Base-by-base conservation (phyloP, 2,797 vertebrate genomes). In the Diplodus puntazzo region DNA sequence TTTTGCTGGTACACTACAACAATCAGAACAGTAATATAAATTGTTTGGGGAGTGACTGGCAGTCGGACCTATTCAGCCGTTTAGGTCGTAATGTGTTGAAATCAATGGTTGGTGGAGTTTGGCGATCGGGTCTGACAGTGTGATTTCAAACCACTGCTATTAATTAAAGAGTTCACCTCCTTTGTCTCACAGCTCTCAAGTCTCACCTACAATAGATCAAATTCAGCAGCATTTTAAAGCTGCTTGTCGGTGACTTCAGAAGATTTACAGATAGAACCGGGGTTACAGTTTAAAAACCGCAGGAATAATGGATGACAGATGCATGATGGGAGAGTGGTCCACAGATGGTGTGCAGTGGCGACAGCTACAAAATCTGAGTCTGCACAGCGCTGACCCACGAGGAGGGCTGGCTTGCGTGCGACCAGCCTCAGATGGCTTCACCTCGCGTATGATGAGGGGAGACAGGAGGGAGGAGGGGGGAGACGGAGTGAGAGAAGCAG, bases 371-470 rank as follows among this genome's bases (percentile, higher is more conserved):
- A 34, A 58, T 84, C 68, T 23, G 52, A 46, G 27, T 78, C 67
- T 75, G 82, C 77, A 13, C 49, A 17, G 54, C n/a, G 20, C 68
- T 81, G 86, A 85, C 85, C 83, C 78, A 65, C 54, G 73, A 68
- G 80, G 81, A 67, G 81, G 49, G 70, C 52, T 60, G 75, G 76
- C 74, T 86, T 64, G 79, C 72, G 72, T 90, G 90, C 88, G 52
- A 89, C 73, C 66, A 77, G 73, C 84, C 88, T 92, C 83, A 81
- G 73, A 86, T 86, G 82, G 80, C 83, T 84, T 84, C 72, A 82
- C 77, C 80, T 85, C 73, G 73, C 64, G 30, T 58, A 77, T 85
- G 86, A 90, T 87, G 84, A 88, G 66, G 77, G 62, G 70, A 89
- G 89, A 88, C 84, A 87, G 73, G 79, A 71, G 59, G 71, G 72